phyloP scores from a whole-genome alignment of 2,797 vertebrate genomes.

The Neopelma chrysocephalum region DNA sequence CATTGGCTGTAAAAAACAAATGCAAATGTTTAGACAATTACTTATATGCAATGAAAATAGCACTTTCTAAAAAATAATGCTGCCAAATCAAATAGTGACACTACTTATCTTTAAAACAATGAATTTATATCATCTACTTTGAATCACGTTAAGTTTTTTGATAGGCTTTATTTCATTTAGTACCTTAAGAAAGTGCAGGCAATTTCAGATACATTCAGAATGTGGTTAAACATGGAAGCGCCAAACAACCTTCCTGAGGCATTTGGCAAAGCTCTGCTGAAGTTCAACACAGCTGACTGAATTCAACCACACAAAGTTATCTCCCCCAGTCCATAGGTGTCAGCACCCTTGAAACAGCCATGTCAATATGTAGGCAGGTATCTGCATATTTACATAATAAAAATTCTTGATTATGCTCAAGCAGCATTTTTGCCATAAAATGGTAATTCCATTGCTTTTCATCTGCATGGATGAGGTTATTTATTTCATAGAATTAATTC shows the following conservation, averaged over 20 bases:
- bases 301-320: neutral
- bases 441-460: neutral
- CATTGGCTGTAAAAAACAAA: conserved; percentile 46
- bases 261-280: neutral
- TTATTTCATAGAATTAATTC: neutral
- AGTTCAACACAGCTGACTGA: neutral
- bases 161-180: neutral
- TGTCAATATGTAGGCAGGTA: neutral
- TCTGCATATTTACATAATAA: neutral
- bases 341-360: neutral
- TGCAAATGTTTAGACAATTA: conserved; percentile 57
- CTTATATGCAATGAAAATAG: conserved; percentile 47
- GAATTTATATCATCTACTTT: conserved; percentile 9
- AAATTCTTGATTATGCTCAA: neutral
- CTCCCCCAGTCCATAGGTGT: neutral
- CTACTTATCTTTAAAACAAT: conserved; percentile 28
- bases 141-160: neutral
- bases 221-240: neutral
- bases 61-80: conserved; percentile 43
- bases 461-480: neutral
- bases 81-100: conserved; percentile 25
- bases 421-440: neutral
- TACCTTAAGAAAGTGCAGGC: neutral
- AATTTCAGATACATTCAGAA: neutral
- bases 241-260: neutral